Evolutionary conservation across 2,113 vertebrate species (phyloP).

Genomic region (Lasiurus borealis): DNA sequence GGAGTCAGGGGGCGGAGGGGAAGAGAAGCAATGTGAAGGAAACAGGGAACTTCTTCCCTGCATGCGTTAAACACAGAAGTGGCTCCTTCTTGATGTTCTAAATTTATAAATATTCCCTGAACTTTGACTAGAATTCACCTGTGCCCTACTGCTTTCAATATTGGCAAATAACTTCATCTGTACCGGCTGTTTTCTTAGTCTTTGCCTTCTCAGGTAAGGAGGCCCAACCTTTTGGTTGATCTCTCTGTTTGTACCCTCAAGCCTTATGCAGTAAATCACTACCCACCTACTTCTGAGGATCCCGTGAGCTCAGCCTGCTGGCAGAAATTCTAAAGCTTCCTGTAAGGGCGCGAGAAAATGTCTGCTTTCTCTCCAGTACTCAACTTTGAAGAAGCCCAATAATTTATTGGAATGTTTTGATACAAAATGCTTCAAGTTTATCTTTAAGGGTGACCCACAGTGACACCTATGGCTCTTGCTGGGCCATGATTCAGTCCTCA

Average conservation of each 20-base stretch:
- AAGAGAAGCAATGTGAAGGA: neutral
- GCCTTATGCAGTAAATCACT: neutral
- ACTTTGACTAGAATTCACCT: neutral
- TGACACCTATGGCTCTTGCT: neutral
- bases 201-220: neutral
- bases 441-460: neutral
- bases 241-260: neutral
- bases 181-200: neutral
- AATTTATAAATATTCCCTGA: neutral
- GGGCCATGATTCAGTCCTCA: slow-evolving; percentile 18
- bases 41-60: neutral
- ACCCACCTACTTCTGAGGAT: neutral
- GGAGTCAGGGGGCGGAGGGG: rapidly evolving
- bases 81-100: neutral
- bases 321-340: slow-evolving; percentile 11
- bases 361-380: neutral
- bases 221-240: neutral
- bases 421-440: neutral
- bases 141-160: neutral
- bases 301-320: neutral
- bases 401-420: neutral
- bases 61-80: neutral
- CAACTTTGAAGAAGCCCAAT: neutral
- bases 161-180: neutral
- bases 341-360: neutral